Evolutionary conservation across 1,140 invertebrate species (phyloP), one percentile per base, ranked within the genome.

Genomic region (Achatina immaculata): DNA sequence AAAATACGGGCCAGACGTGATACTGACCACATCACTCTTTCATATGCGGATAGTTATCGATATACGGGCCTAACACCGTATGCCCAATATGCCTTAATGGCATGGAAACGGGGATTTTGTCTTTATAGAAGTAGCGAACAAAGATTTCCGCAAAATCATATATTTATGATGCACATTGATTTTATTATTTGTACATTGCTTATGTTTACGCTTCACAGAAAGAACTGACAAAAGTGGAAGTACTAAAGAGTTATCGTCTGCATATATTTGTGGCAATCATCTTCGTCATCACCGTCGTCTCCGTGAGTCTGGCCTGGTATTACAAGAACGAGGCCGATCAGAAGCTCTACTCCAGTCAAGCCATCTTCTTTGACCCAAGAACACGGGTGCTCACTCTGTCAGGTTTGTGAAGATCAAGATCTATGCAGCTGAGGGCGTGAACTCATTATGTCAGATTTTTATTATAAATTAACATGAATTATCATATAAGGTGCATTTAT

Each of bases 301-400:
- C 85, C 38, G 86, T 89, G 2, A 80, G 84, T 45, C 66, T 88
- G 3, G 85, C 85, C 16, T 86, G 88, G 84, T 86, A 86, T 80
- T 89, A 85, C 80, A 86, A 87, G 62, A 81, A 86, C 51, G 81
- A 81, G 45, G 78, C 83, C 2, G 66, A 80, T 0, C 65, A 85
- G n/a, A 77, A 83, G 28, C 71, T 85, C 36, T 82, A 76, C 21
- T 81, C 82, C 28, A 81, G 80, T 16, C 85, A 89, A 78, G 83
- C 84, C 38, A 85, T 89, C 48, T 88, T 88, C 80, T 86, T 88
- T 43, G 82, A 88, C 51, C 82, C 86, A n/a, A 66, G 80, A 24
- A 65, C 71, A 43, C 40, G 71, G 28, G 34, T 34, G 28, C 68
- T 80, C 42, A 28, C 65, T 9, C n/a, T 65, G 2, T 31, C 51